Evolutionary conservation across 2,888 invertebrate genomes (phyloP).

Genomic region (Tethea ocularis): DNA sequence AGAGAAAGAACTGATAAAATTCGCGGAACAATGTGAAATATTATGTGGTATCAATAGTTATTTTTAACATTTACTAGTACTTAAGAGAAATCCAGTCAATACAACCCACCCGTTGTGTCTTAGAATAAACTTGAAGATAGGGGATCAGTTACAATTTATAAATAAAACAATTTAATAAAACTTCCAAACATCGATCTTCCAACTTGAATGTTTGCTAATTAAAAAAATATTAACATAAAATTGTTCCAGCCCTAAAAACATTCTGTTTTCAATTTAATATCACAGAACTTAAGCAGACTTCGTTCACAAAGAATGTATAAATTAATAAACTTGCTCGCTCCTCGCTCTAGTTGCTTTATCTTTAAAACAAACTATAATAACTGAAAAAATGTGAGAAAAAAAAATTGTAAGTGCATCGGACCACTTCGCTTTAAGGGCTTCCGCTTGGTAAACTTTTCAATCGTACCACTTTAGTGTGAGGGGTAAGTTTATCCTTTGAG

Average conservation of each 20-base stretch:
- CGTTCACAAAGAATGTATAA: conserved; percentile 41
- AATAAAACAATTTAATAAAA: too few relatives aligned
- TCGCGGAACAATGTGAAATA: too few relatives aligned
- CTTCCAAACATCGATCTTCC: too few relatives aligned
- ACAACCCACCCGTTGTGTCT: too few relatives aligned
- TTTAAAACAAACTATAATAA: conserved; percentile 13
- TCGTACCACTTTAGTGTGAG: conserved; percentile 55
- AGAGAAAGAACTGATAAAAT: too few relatives aligned
- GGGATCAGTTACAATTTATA: too few relatives aligned
- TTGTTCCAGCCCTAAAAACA: conserved; percentile 10
- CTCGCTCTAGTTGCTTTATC: conserved; percentile 25
- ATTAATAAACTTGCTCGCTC: conserved; percentile 46
- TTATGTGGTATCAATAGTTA: too few relatives aligned
- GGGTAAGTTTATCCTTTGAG: conserved; percentile 61
- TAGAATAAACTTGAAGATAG: too few relatives aligned
- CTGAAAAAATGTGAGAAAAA: conserved; percentile 38
- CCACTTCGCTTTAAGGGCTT: conserved; percentile 55
- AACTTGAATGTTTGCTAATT: not conserved
- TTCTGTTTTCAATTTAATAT: conserved; percentile 23
- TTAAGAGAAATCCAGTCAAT: too few relatives aligned
- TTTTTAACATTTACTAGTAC: too few relatives aligned
- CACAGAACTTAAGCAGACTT: conserved; percentile 26
- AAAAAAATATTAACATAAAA: conserved; percentile 12
- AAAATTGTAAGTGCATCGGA: conserved; percentile 43
- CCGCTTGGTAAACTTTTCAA: conserved; percentile 62